Conservation (phyloP, 2,888 invertebrate species). For the Lepidocyrtinus sp. region DNA sequence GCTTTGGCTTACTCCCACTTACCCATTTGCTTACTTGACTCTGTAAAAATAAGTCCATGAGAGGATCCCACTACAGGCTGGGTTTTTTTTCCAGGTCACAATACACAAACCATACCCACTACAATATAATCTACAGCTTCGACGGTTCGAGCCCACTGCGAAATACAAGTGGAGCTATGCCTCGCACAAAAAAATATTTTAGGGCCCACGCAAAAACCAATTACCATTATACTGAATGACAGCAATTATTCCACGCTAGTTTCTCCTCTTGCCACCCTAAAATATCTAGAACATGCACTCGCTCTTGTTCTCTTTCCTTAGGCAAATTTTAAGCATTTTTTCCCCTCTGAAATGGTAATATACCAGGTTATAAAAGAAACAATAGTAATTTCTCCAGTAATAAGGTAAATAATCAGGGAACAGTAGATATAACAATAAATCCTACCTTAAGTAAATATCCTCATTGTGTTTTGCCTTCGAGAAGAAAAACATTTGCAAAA, state of each 20-base stretch:
- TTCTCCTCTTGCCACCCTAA: slow-evolving; percentile 4
- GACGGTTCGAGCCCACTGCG: too few species aligned
- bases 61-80: too few species aligned
- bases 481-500: slow-evolving; percentile 8
- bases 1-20: too few species aligned
- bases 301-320: too few species aligned
- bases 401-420: slow-evolving; percentile 5
- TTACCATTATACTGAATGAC: slow-evolving; percentile 69
- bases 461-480: slow-evolving; percentile 8
- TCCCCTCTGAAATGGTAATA: too few species aligned
- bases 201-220: slow-evolving; percentile 62
- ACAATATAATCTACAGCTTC: too few species aligned
- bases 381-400: slow-evolving; percentile 21
- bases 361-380: slow-evolving; percentile 42
- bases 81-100: slow-evolving; percentile 11
- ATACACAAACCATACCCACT: background rate
- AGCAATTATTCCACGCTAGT: slow-evolving; percentile 58
- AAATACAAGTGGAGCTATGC: too few species aligned
- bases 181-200: too few species aligned
- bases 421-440: slow-evolving; percentile 12
- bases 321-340: too few species aligned
- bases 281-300: too few species aligned
- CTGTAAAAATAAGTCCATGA: too few species aligned
- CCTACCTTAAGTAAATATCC: slow-evolving; percentile 12
- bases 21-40: too few species aligned